phyloP scores from a whole-genome alignment of 2,888 invertebrate species.

The Tetragonula carbonaria region DNA sequence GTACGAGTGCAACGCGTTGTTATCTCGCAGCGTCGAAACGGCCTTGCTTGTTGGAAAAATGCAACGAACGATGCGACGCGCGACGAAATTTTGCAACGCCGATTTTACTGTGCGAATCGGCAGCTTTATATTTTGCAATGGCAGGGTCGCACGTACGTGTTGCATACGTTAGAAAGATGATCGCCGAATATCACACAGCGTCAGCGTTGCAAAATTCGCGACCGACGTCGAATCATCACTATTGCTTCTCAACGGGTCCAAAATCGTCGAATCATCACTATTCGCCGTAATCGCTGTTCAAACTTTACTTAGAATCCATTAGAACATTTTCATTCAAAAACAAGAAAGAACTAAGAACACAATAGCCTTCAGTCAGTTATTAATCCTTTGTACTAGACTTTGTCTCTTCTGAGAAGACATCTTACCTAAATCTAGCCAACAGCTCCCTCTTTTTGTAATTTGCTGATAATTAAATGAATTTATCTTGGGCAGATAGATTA shows the following conservation, averaged over 20 bases:
- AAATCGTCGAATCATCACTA: not conserved
- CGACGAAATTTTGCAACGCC: not conserved
- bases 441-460: no score
- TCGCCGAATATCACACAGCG: not conserved
- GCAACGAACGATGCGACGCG: not conserved
- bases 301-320: not conserved
- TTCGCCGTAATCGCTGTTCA: not conserved
- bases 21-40: not conserved
- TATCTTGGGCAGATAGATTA: conserved; percentile 86
- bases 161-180: not conserved
- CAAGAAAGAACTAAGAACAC: no score
- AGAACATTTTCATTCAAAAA: not conserved
- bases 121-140: not conserved
- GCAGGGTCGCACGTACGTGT: not conserved
- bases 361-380: no score
- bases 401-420: no score
- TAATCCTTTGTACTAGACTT: no score
- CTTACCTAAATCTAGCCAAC: no score
- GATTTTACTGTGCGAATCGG: not conserved
- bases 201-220: not conserved
- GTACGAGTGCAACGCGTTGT: no score
- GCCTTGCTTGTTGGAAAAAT: not conserved
- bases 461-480: conserved; percentile 85
- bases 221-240: not conserved
- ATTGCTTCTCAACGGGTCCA: not conserved